phyloP scores from a whole-genome alignment of 2,113 vertebrate species.

The Alouatta palliata region DNA sequence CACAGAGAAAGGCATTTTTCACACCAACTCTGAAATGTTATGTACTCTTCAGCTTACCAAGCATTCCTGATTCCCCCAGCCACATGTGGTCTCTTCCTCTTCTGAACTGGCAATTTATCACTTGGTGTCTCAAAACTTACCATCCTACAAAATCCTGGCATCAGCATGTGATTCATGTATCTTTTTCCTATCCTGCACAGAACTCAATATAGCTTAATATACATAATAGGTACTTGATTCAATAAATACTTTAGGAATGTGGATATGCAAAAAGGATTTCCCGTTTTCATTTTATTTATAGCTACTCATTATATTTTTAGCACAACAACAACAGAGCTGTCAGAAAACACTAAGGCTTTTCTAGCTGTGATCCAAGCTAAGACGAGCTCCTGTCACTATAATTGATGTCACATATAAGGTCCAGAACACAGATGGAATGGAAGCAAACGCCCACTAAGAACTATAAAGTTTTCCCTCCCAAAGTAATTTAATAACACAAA shows the following conservation, averaged over 20 bases:
- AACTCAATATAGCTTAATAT: background rate
- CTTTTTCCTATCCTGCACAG: background rate
- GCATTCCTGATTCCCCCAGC: background rate
- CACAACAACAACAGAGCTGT: background rate
- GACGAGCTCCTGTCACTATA: background rate
- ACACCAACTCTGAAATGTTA: background rate
- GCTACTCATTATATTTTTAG: background rate
- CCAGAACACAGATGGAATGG: background rate
- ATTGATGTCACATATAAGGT: background rate
- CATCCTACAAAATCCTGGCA: background rate
- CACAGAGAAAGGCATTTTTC: background rate
- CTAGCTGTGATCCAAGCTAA: background rate
- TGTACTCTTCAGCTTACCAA: background rate
- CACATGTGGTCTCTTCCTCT: background rate
- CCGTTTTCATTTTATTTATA: background rate
- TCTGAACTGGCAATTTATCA: background rate
- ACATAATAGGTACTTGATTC: background rate
- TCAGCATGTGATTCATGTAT: background rate
- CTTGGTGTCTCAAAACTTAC: background rate
- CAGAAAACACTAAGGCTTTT: background rate
- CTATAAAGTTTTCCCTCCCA: background rate
- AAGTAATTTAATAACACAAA: slow-evolving; percentile 6
- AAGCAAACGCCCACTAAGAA: background rate
- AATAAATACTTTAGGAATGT: slow-evolving; percentile 21
- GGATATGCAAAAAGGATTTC: background rate